These are phyloP conservation scores for Furnarius figulus DNA, from an alignment of 2,113 vertebrate genomes.

Conservation along the genomic window DNA sequence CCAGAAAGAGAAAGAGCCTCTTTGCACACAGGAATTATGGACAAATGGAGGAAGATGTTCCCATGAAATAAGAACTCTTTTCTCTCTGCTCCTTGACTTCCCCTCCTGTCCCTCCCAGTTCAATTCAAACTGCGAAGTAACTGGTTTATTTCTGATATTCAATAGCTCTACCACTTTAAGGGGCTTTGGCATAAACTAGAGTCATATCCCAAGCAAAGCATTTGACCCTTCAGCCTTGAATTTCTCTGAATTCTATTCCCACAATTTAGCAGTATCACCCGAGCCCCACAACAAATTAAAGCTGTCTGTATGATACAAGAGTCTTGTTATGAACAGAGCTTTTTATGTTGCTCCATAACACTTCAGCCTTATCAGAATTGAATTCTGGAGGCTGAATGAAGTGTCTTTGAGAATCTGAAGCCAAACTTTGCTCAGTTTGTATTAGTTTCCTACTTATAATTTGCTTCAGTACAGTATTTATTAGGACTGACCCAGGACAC, in stretches of 20 bases:
- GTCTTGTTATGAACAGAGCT: neutral
- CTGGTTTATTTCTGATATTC: neutral
- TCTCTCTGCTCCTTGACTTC: neutral
- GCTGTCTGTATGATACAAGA: neutral
- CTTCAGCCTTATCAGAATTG: neutral
- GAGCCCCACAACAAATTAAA: neutral
- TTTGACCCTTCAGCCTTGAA: neutral
- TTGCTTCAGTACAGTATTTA: neutral
- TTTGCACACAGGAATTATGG: neutral
- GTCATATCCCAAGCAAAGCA: neutral
- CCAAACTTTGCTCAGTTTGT: neutral
- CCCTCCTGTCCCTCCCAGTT: neutral
- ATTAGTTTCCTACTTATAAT: neutral
- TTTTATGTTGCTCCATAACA: neutral
- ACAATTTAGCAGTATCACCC: neutral
- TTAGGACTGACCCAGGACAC: neutral
- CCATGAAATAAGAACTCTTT: neutral
- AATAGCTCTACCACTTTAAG: neutral
- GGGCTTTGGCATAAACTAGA: neutral
- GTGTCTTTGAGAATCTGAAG: neutral
- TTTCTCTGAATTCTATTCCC: neutral
- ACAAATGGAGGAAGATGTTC: neutral
- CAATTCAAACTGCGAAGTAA: neutral
- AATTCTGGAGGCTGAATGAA: neutral
- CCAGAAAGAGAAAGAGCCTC: neutral